These are phyloP conservation scores for Platerodrilus igneus DNA, from an alignment of 2,888 invertebrate genomes.

Conservation along the genomic window DNA sequence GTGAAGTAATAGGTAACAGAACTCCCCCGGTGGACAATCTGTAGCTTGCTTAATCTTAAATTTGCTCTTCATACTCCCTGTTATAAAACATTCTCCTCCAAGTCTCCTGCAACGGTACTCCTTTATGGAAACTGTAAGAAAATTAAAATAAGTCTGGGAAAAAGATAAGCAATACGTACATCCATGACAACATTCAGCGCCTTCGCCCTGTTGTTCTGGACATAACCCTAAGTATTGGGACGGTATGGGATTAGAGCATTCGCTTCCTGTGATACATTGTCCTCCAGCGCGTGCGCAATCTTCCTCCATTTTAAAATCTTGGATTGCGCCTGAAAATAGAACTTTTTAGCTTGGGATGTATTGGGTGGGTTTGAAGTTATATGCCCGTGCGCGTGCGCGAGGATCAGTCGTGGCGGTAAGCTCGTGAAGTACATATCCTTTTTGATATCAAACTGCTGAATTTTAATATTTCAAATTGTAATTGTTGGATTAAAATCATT, in stretches of 20 bases:
- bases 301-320: background rate
- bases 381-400: too few relatives aligned
- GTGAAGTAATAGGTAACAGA: too few relatives aligned
- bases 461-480: too few relatives aligned
- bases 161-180: conserved; percentile 26
- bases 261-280: conserved; percentile 25
- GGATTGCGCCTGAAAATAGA: too few relatives aligned
- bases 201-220: conserved; percentile 26
- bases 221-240: conserved; percentile 23
- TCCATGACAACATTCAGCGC: conserved; percentile 32
- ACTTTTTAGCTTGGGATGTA: too few relatives aligned
- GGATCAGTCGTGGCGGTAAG: too few relatives aligned
- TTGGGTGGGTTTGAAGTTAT: too few relatives aligned
- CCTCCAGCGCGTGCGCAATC: conserved; percentile 19
- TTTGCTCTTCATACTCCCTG: background rate
- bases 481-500: too few relatives aligned
- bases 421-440: too few relatives aligned
- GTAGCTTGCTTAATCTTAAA: background rate
- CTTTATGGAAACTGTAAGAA: conserved; percentile 10
- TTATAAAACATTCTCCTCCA: conserved; percentile 8
- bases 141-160: background rate
- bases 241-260: conserved; percentile 26
- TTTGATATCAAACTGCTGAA: too few relatives aligned
- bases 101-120: conserved; percentile 11
- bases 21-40: conserved; percentile 1